Evolutionary conservation across 2,888 invertebrate genomes (phyloP).

Genomic region (Drosophila seclusa): DNA sequence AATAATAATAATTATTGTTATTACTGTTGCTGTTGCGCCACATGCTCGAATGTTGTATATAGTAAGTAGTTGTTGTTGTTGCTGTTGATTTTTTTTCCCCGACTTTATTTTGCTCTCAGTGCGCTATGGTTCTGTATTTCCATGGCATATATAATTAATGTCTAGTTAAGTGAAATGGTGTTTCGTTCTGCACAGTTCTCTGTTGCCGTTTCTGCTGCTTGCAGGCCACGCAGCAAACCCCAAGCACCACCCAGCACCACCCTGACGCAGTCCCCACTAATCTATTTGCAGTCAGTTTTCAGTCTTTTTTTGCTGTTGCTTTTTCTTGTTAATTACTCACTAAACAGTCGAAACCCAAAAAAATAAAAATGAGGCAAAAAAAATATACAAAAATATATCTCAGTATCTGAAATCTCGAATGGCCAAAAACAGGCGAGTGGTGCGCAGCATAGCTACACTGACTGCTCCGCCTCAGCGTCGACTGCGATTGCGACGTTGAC

Average conservation of each 20-base stretch:
- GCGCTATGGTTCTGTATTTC: slow-evolving; percentile 11
- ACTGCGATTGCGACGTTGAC: slow-evolving; percentile 8
- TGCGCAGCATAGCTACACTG: slow-evolving; percentile 61
- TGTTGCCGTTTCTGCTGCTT: not conserved
- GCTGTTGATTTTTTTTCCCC: not conserved
- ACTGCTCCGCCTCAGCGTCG: slow-evolving; percentile 13
- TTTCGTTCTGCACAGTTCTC: slow-evolving; percentile 47
- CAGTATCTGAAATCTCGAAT: slow-evolving; percentile 32
- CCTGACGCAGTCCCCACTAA: not conserved
- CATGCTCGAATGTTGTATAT: slow-evolving; percentile 4
- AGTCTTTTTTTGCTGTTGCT: slow-evolving; percentile 12
- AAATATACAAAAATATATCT: slow-evolving; percentile 36
- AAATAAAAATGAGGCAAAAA: slow-evolving; percentile 10
- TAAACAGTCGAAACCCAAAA: slow-evolving; percentile 59
- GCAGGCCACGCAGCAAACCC: slow-evolving; percentile 7
- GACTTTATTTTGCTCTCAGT: not conserved
- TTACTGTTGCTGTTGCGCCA: slow-evolving; percentile 22
- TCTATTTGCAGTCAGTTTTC: slow-evolving; percentile 12
- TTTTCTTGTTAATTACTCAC: slow-evolving; percentile 76
- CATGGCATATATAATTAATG: slow-evolving; percentile 69
- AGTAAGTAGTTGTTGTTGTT: not conserved
- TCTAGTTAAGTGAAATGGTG: slow-evolving; percentile 77
- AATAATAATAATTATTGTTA: slow-evolving; percentile 45
- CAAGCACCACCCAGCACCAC: not conserved
- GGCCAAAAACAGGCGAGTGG: slow-evolving; percentile 62